A percentile compares a stretch with the other conserved stretches of the same genome.
Evolutionary conservation across 2,888 invertebrate genomes (phyloP).

Genomic region (Eristalinus aeneus): DNA sequence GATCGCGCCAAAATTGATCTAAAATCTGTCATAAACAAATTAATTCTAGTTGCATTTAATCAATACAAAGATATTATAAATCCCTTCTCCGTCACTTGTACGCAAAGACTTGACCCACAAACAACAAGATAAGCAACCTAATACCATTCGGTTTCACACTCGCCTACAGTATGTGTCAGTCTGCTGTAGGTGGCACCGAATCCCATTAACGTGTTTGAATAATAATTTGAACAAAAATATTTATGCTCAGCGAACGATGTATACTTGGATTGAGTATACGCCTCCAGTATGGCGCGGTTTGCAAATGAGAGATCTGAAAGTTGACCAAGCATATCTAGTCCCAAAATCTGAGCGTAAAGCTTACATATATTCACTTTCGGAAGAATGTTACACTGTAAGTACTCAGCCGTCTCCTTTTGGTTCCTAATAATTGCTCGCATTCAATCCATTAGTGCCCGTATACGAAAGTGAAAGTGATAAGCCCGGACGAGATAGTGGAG

Average conservation of each 20-base stretch:
- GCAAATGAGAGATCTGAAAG: constrained; percentile 83
- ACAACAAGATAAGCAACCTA: constrained; percentile 15
- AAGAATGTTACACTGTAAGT: constrained; percentile 87
- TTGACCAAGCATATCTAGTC: constrained; percentile 86
- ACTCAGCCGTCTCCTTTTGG: background rate
- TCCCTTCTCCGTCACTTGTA: constrained; percentile 13
- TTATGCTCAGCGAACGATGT: constrained; percentile 74
- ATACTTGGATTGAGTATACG: constrained; percentile 83
- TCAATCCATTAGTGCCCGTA: constrained; percentile 84
- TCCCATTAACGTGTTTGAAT: background rate
- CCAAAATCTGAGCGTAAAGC: constrained; percentile 79
- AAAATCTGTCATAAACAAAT: background rate
- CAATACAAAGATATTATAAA: constrained; percentile 14
- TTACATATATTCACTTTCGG: constrained; percentile 85
- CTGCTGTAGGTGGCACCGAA: constrained; percentile 1
- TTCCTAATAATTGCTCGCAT: background rate
- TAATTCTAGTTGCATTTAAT: background rate
- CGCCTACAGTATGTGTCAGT: background rate
- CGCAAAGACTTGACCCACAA: constrained; percentile 43
- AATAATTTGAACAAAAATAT: background rate
- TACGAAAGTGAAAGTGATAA: constrained; percentile 81
- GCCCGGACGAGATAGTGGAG: constrained; percentile 45
- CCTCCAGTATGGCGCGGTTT: constrained; percentile 83
- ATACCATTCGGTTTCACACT: constrained; percentile 28
- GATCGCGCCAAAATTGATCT: background rate